Conservation (phyloP, 2,888 invertebrate genomes). For the Apodemia mormo region DNA sequence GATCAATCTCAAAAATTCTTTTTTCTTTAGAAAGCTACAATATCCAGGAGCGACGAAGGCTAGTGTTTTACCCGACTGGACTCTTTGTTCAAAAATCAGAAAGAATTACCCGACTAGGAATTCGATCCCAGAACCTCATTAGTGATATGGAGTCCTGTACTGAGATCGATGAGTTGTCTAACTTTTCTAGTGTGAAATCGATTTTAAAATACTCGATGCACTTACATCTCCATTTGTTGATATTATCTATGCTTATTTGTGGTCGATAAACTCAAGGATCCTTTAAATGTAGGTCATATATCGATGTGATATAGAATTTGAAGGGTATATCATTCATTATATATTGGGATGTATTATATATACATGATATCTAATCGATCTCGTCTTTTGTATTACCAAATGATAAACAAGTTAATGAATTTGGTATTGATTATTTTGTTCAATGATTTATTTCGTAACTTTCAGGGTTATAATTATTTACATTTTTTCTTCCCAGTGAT, state of each 20-base stretch:
- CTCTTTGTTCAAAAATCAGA: too few species aligned
- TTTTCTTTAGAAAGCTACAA: too few species aligned
- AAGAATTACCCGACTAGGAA: too few species aligned
- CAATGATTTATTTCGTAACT: not conserved
- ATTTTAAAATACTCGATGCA: slow-evolving; percentile 21
- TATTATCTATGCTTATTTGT: slow-evolving; percentile 48
- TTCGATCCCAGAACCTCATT: too few species aligned
- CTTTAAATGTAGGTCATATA: slow-evolving; percentile 64
- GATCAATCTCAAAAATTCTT: too few species aligned
- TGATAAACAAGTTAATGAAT: slow-evolving; percentile 3
- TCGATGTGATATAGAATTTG: slow-evolving; percentile 63
- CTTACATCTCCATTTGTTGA: slow-evolving; percentile 32
- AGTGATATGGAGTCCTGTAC: too few species aligned
- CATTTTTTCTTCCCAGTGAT: not conserved
- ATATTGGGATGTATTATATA: not conserved
- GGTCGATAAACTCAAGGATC: slow-evolving; percentile 73
- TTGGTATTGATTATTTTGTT: not conserved
- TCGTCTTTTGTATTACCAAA: slow-evolving; percentile 20
- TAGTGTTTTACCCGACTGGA: too few species aligned
- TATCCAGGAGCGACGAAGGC: too few species aligned
- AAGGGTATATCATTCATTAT: slow-evolving; percentile 44
- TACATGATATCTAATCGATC: slow-evolving; percentile 1
- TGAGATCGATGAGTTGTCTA: too few species aligned
- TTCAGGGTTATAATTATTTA: not conserved
- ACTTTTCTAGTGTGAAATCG: slow-evolving; percentile 18